Conservation (phyloP, 92 coral and sea anemone species). For the Montipora capitata region DNA sequence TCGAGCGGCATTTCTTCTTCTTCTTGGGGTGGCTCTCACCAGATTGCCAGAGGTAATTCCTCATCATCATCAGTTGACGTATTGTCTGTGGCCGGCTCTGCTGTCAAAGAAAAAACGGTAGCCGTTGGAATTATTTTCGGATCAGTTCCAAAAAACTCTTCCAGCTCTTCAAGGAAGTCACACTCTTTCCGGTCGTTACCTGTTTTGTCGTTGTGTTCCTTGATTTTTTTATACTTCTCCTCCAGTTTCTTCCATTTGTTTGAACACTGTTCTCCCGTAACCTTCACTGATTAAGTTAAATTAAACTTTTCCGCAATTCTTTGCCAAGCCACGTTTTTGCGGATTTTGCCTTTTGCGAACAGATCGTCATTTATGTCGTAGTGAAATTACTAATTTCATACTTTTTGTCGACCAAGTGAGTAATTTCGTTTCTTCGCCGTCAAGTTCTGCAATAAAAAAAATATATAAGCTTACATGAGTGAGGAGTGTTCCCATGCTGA, state of each 20-base stretch:
- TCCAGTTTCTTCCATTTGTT: too few relatives aligned
- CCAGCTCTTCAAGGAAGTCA: slow-evolving; percentile 43
- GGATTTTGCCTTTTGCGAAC: slow-evolving; percentile 32
- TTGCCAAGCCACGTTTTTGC: slow-evolving; percentile 44
- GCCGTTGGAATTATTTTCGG: slow-evolving; percentile 35
- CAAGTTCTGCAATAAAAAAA: slow-evolving; percentile 20
- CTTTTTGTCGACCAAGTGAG: slow-evolving; percentile 23
- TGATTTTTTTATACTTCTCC: not conserved
- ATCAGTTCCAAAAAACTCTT: slow-evolving; percentile 38
- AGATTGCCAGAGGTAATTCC: slow-evolving; percentile 25
- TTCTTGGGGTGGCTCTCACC: not conserved
- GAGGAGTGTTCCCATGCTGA: slow-evolving; percentile 34
- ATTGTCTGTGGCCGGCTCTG: not conserved
- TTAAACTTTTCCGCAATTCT: slow-evolving; percentile 54
- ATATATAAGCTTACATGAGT: too few relatives aligned
- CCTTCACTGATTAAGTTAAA: not conserved
- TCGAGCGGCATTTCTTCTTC: slow-evolving; percentile 28
- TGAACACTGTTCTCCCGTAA: too few relatives aligned
- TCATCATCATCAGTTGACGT: slow-evolving; percentile 27
- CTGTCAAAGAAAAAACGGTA: slow-evolving; percentile 14
- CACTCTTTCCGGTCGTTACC: slow-evolving; percentile 46
- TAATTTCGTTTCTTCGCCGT: slow-evolving; percentile 17
- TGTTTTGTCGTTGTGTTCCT: slow-evolving; percentile 46
- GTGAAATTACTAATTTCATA: slow-evolving; percentile 19
- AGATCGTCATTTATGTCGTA: slow-evolving; percentile 26